Evolutionary conservation across 2,113 vertebrate species (phyloP).

Genomic region (Heloderma charlesbogerti): DNA sequence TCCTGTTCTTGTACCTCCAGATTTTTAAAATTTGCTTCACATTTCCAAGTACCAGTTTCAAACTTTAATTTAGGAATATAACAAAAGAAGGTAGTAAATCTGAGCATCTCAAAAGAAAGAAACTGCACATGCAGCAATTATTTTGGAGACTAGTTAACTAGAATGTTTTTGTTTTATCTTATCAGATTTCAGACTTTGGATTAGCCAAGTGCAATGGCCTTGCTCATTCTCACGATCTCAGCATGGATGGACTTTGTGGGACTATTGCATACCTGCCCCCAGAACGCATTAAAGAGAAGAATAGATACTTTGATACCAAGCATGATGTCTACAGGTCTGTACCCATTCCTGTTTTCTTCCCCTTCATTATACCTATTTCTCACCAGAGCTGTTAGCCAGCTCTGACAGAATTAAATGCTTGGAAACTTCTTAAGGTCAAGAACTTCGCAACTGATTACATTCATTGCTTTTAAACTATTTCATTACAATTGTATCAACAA

Average conservation of each 20-base stretch:
- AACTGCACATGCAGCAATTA: not conserved
- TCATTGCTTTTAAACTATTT: not conserved
- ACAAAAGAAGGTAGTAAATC: not conserved
- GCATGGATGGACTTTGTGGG: constrained; percentile 95
- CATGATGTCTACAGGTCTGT: constrained; percentile 96
- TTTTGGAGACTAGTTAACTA: not conserved
- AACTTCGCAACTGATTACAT: not conserved
- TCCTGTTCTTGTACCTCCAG: not conserved
- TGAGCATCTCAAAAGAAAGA: fast-evolving
- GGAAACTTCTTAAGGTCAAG: not conserved
- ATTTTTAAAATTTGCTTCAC: not conserved
- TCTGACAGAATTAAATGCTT: too few relatives aligned
- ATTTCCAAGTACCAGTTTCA: not conserved
- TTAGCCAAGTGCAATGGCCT: constrained; percentile 96
- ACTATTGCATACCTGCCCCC: constrained; percentile 97
- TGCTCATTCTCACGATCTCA: constrained; percentile 92
- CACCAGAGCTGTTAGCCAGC: not conserved
- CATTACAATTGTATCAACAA: not conserved
- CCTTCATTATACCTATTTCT: not conserved
- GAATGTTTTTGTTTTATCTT: fast-evolving
- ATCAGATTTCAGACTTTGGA: constrained; percentile 96
- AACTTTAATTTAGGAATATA: not conserved
- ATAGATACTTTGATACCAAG: constrained; percentile 93
- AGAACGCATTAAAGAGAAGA: constrained; percentile 95
- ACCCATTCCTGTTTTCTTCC: not conserved